These are phyloP conservation scores for Cremastinae sp. DNA, from an alignment of 2,888 invertebrate species.

Conservation along the genomic window DNA sequence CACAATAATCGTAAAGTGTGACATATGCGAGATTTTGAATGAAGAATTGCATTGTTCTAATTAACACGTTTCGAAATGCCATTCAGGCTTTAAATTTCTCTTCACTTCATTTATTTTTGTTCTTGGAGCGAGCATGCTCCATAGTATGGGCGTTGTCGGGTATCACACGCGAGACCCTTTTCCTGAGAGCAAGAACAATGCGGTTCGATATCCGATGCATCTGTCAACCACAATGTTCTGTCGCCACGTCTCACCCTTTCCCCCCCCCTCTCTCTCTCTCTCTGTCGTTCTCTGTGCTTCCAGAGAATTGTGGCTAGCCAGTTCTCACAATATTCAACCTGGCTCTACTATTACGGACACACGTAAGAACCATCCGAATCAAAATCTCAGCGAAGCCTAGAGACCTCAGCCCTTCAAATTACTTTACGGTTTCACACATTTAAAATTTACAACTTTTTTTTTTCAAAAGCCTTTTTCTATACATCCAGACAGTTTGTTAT, in stretches of 20 bases:
- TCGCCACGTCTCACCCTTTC: too few relatives aligned
- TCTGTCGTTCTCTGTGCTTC: slow-evolving; percentile 28
- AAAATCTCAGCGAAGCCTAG: too few relatives aligned
- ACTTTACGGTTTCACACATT: too few relatives aligned
- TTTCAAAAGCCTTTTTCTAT: too few relatives aligned
- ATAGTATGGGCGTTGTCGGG: slow-evolving; percentile 25
- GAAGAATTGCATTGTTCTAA: slow-evolving; percentile 36
- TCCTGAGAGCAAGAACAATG: slow-evolving; percentile 65
- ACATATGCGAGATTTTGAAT: slow-evolving; percentile 45
- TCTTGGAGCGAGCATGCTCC: slow-evolving; percentile 2
- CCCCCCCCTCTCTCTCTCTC: background rate
- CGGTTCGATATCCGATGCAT: slow-evolving; percentile 68
- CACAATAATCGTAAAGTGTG: slow-evolving; percentile 4
- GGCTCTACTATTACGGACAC: too few relatives aligned
- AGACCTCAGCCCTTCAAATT: too few relatives aligned
- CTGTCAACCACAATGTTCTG: slow-evolving; percentile 64
- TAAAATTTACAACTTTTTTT: too few relatives aligned
- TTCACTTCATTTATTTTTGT: slow-evolving; percentile 26
- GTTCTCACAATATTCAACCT: slow-evolving; percentile 51
- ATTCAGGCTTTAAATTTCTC: background rate
- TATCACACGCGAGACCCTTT: slow-evolving; percentile 33
- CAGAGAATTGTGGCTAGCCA: slow-evolving; percentile 34
- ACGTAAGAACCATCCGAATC: too few relatives aligned
- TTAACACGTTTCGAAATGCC: slow-evolving; percentile 33
- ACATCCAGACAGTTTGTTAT: too few relatives aligned